Evolutionary conservation across 2,113 vertebrate genomes (phyloP).

Genomic region (Xiphophorus maculatus): DNA sequence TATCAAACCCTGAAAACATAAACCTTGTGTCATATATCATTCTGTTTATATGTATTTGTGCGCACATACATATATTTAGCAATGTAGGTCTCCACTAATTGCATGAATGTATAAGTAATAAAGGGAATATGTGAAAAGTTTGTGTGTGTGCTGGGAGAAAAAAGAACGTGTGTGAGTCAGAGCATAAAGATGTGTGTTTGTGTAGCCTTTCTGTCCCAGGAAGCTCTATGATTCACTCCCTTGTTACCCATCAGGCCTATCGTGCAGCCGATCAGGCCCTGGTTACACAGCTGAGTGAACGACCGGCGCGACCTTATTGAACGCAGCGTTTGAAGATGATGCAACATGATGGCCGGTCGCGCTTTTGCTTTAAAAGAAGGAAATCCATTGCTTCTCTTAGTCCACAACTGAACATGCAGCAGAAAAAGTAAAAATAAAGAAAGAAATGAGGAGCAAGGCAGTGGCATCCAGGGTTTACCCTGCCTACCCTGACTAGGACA

Average conservation of each 20-base stretch:
- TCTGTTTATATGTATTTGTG: not conserved
- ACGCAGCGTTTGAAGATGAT: constrained; percentile 54
- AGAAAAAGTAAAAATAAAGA: not conserved
- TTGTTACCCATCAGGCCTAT: constrained; percentile 51
- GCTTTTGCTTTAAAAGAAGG: constrained; percentile 26
- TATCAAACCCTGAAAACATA: constrained; percentile 20
- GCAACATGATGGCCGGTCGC: constrained; percentile 39
- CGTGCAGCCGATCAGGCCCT: constrained; percentile 29
- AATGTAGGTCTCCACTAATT: constrained; percentile 7
- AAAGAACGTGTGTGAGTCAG: constrained; percentile 20
- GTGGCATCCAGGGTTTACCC: not conserved
- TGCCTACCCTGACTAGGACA: no score
- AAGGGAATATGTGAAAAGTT: not conserved
- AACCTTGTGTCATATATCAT: not conserved
- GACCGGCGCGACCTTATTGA: constrained; percentile 19
- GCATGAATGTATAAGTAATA: constrained; percentile 9
- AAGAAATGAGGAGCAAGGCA: not conserved
- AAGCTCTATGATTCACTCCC: constrained; percentile 32
- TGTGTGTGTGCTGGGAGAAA: constrained; percentile 7
- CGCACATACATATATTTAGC: constrained; percentile 2
- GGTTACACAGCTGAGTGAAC: constrained; percentile 34
- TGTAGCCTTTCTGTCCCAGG: constrained; percentile 24
- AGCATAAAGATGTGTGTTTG: constrained; percentile 26
- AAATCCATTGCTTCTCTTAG: constrained; percentile 13
- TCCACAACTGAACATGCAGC: not conserved